Percentiles rank a stretch among this genome's conserved stretches.
Conservation (phyloP, 1,140 invertebrate genomes). For the Ridgeia piscesae region DNA sequence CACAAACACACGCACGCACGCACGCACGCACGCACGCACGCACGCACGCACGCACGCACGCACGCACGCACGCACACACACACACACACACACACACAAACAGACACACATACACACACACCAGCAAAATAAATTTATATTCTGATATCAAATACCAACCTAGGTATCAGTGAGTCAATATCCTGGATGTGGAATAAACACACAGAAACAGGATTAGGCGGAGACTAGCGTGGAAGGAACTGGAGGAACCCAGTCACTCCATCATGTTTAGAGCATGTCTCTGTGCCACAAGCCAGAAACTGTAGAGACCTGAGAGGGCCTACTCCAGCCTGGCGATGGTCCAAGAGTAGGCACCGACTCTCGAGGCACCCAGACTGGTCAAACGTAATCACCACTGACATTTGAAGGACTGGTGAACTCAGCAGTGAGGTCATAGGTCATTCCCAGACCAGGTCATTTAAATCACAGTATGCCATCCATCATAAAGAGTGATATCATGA, state of each 20-base stretch:
- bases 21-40: too few species aligned
- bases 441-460: too few species aligned
- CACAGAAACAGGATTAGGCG: not conserved
- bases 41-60: too few species aligned
- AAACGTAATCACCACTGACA: not conserved
- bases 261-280: not conserved
- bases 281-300: not conserved
- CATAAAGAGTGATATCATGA: too few species aligned
- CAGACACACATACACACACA: too few species aligned
- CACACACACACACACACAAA: too few species aligned
- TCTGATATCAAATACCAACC: not conserved
- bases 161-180: not conserved
- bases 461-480: too few species aligned
- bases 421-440: not conserved
- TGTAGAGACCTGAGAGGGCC: not conserved
- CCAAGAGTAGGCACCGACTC: not conserved
- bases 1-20: too few species aligned
- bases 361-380: not conserved
- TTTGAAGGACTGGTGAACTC: not conserved
- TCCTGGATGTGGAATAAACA: not conserved
- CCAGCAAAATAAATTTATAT: too few species aligned
- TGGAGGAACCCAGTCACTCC: not conserved
- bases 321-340: not conserved
- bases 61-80: too few species aligned
- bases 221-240: not conserved